Evolutionary conservation across 2,888 invertebrate genomes (phyloP).

Genomic region (Dicranocentrus wangi): DNA sequence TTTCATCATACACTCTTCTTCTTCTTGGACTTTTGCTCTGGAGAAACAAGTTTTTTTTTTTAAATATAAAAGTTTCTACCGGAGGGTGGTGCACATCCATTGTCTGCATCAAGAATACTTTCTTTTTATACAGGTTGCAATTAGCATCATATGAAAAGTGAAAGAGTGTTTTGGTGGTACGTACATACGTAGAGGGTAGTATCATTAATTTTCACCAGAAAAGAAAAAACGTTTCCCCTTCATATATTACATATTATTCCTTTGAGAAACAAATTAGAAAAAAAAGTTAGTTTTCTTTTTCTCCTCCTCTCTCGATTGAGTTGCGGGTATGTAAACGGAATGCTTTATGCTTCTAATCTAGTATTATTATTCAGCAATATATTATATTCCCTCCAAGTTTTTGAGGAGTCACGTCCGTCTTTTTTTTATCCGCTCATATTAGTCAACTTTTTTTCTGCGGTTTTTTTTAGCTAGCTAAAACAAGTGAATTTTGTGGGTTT

Average conservation of each 20-base stretch:
- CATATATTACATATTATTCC: too few species aligned
- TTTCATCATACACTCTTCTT: neutral
- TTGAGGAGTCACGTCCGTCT: conserved; percentile 20
- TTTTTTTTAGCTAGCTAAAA: conserved; percentile 21
- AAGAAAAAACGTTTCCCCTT: conserved; percentile 9
- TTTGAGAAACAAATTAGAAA: too few species aligned
- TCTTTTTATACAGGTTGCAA: conserved; percentile 21
- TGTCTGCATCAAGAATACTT: too few species aligned
- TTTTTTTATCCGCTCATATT: too few species aligned
- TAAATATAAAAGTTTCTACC: too few species aligned
- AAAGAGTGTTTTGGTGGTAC: neutral
- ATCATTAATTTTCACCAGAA: conserved; percentile 51
- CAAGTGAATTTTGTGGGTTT: too few species aligned
- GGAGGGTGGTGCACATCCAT: too few species aligned
- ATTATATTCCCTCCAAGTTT: neutral
- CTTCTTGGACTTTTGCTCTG: neutral
- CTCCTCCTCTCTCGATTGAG: too few species aligned
- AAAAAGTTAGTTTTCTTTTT: too few species aligned
- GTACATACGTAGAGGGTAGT: neutral
- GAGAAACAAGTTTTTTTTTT: neutral
- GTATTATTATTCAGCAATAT: too few species aligned
- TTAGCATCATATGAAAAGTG: conserved; percentile 48
- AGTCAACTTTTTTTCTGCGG: conserved; percentile 53
- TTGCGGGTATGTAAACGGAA: too few species aligned
- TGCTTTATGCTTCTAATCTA: too few species aligned